These are phyloP conservation scores for Lasioglossum calceatum DNA, from an alignment of 2,888 invertebrate species.

Conservation along the genomic window DNA sequence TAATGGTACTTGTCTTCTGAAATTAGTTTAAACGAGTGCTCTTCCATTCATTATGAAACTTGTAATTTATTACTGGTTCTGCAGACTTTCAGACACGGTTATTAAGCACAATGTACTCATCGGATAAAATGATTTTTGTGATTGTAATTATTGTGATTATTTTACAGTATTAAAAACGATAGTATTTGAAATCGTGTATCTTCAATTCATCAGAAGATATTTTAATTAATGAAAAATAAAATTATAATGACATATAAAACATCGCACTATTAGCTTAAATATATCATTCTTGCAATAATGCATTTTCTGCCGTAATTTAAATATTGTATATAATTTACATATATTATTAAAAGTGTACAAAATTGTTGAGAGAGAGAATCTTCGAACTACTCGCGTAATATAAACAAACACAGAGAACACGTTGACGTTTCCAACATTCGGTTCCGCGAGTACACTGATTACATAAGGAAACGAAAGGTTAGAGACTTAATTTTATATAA, in stretches of 20 bases:
- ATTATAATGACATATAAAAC: too few species aligned
- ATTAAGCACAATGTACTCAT: not conserved
- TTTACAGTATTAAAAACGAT: not conserved
- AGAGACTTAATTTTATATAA: constrained; percentile 58
- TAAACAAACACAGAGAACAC: not conserved
- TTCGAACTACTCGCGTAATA: not conserved
- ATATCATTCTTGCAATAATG: too few species aligned
- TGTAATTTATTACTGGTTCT: not conserved
- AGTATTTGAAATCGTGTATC: not conserved
- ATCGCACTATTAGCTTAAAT: too few species aligned
- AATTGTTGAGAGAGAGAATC: not conserved
- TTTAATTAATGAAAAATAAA: too few species aligned
- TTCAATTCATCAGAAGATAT: not conserved
- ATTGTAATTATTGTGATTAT: too few species aligned
- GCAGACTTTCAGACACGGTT: not conserved
- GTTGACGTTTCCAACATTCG: constrained; percentile 4
- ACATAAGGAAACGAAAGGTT: constrained; percentile 57
- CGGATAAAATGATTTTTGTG: not conserved
- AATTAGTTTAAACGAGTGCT: not conserved
- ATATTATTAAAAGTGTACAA: not conserved
- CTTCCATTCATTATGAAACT: not conserved
- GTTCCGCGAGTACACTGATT: constrained; percentile 14
- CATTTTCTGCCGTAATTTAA: not conserved
- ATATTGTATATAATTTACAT: not conserved
- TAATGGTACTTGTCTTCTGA: not conserved